phyloP scores from a whole-genome alignment of 1,140 invertebrate genomes.

The Drosophila saltans region DNA sequence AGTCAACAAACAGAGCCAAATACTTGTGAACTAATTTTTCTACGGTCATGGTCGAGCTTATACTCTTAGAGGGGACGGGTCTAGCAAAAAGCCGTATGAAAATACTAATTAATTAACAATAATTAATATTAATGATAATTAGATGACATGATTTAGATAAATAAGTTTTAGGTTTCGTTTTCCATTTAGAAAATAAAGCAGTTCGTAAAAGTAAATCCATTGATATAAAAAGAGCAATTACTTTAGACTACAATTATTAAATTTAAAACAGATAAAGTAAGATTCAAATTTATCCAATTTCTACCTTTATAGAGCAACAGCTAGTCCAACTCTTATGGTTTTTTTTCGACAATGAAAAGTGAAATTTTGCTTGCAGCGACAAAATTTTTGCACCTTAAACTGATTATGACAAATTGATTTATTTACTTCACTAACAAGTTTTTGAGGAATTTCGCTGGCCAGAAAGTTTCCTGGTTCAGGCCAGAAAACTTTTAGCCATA shows the following conservation, averaged over 20 bases:
- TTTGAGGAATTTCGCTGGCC: slow-evolving; percentile 65
- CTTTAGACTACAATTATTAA: too few species aligned
- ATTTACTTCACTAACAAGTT: slow-evolving; percentile 83
- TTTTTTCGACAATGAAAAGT: slow-evolving; percentile 52
- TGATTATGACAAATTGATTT: slow-evolving; percentile 83
- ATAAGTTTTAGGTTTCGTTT: too few species aligned
- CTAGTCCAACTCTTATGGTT: not conserved
- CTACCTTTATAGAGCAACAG: not conserved
- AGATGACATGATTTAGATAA: too few species aligned
- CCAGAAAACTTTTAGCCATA: slow-evolving; percentile 60
- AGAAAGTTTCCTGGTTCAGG: slow-evolving; percentile 67
- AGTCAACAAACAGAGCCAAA: slow-evolving; percentile 62
- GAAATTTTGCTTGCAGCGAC: slow-evolving; percentile 73
- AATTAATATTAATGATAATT: too few species aligned
- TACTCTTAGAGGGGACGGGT: not conserved
- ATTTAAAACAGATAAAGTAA: too few species aligned
- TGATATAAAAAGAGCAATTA: too few species aligned
- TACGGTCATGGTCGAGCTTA: not conserved
- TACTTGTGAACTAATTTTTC: slow-evolving; percentile 42
- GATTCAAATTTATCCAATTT: too few species aligned
- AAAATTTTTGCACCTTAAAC: slow-evolving; percentile 81
- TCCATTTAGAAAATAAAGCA: not conserved
- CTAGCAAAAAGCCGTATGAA: too few species aligned
- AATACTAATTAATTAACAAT: too few species aligned
- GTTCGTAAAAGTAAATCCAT: too few species aligned